A percentile compares a stretch with the other conserved stretches of the same genome.
Conservation (phyloP, 2,888 invertebrate genomes). For the Oscheius sp. region DNA sequence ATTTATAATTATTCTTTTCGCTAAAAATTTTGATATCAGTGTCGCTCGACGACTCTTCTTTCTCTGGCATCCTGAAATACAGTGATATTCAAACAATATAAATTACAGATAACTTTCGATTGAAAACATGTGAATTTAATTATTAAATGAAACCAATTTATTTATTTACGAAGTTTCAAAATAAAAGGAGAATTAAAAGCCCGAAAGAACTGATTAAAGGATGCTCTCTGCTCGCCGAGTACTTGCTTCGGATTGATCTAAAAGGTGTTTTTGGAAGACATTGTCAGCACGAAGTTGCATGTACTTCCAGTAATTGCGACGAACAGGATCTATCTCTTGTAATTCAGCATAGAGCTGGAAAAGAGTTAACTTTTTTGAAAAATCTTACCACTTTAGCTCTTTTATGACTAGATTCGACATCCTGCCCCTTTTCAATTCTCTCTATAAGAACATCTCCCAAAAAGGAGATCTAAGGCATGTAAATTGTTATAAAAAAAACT, state of each 20-base stretch:
- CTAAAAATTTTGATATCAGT: too few species aligned
- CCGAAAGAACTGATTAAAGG: too few species aligned
- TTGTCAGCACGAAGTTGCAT: constrained; percentile 41
- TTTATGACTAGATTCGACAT: constrained; percentile 40
- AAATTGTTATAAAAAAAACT: neutral
- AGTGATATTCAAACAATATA: too few species aligned
- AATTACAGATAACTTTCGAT: too few species aligned
- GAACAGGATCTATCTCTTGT: constrained; percentile 58
- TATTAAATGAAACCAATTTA: too few species aligned
- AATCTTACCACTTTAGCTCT: constrained; percentile 45
- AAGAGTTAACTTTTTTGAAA: neutral
- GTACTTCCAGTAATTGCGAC: constrained; percentile 63
- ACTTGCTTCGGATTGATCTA: neutral
- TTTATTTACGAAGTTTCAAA: too few species aligned
- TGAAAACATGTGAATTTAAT: too few species aligned
- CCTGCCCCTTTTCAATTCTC: constrained; percentile 47
- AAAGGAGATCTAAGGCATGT: constrained; percentile 51
- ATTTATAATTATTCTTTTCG: too few species aligned
- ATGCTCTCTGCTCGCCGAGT: too few species aligned
- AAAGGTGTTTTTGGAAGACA: constrained; percentile 25
- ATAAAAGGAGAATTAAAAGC: too few species aligned
- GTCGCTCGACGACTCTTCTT: too few species aligned
- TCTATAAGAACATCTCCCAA: constrained; percentile 58
- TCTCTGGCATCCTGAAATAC: too few species aligned
- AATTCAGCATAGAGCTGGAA: constrained; percentile 58